Percentiles rank a stretch among this genome's conserved stretches.
phyloP scores from a whole-genome alignment of 1,140 invertebrate genomes.

The Pygmarrhopalites habei region DNA sequence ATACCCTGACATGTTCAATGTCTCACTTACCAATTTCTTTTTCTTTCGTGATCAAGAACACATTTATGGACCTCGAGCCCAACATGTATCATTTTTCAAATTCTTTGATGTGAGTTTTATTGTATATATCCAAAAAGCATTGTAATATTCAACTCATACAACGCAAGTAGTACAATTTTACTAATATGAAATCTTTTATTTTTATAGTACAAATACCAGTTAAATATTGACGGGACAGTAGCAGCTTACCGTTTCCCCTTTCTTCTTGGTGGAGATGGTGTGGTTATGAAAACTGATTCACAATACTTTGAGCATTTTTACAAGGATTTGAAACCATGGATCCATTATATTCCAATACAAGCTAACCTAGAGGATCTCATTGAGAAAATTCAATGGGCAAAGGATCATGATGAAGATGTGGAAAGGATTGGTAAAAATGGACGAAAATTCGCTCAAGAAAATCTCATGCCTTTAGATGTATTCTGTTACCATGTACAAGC shows the following conservation, averaged over 20 bases:
- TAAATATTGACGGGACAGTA: slow-evolving; percentile 92
- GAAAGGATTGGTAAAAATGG: slow-evolving; percentile 63
- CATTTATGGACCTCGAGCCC: slow-evolving; percentile 74
- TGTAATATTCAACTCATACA: no score
- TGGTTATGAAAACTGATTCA: slow-evolving; percentile 88
- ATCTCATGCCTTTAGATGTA: slow-evolving; percentile 76
- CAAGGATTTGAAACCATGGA: slow-evolving; percentile 58
- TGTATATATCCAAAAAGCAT: no score
- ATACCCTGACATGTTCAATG: slow-evolving; percentile 78
- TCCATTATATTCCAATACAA: slow-evolving; percentile 79
- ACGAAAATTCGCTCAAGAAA: slow-evolving; percentile 62
- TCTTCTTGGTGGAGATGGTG: slow-evolving; percentile 72
- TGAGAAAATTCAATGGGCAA: slow-evolving; percentile 72
- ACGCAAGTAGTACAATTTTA: no score
- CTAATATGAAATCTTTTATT: no score
- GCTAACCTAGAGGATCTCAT: slow-evolving; percentile 71
- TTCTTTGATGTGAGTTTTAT: slow-evolving; percentile 98
- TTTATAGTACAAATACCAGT: slow-evolving; percentile 87
- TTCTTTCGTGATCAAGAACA: slow-evolving; percentile 81
- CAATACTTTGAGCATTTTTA: slow-evolving; percentile 94
- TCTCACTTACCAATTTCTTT: slow-evolving; percentile 91
- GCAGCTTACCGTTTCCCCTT: slow-evolving; percentile 92
- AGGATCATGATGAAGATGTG: slow-evolving; percentile 64
- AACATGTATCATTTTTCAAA: slow-evolving; percentile 83
- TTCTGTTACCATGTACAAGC: slow-evolving; percentile 82